Base-by-base conservation (phyloP, 2,797 vertebrate species). In the Lepus townsendii region DNA sequence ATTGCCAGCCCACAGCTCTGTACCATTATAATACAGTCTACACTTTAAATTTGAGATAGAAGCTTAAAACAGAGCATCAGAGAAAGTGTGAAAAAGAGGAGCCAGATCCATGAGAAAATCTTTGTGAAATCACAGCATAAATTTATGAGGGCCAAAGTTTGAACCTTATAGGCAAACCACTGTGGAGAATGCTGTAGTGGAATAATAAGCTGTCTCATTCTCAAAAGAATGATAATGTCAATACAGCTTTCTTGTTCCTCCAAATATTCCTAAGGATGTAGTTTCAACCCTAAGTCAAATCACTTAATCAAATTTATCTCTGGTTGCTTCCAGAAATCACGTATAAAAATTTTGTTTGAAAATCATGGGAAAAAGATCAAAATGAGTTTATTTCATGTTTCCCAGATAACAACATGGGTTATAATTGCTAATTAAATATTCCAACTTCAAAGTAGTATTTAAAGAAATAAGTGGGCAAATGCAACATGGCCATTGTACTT, bases 371-470 rank as follows among this genome's bases (percentile, higher is more conserved):
- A 93, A 68, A 83, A 86, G 66, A 95, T 83, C 69, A 94, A 95
- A 96, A 65, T 57, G 52, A 88, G n/a, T 68, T 78, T 73, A 63
- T 50, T 62, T 78, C 71, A 86, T 68, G 75, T 82, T 93, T 95
- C 87, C 38, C 50, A 84, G 63, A 84, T 52, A 93, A 27, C 38
- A 94, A 22, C 20, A 9, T 42, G 77, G 88, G 32, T 90, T 65
- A 60, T 80, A 94, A 94, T 96, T 82, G 88, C 63, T 90, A 83
- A 72, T 96, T 90, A 96, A 96, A 88, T 85, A 92, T 52, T 86
- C 76, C 91, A 85, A 92, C 83, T 96, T 96, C 95, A 97, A 95
- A 97, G 95, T 62, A 73, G 78, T 57, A 84, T 65, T 93, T 90
- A 71, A 78, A 89, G 83, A 88, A 93, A 79, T 83, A 89, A 83